Evolutionary conservation across 1,140 invertebrate species (phyloP).

Genomic region (Musca vetustissima): DNA sequence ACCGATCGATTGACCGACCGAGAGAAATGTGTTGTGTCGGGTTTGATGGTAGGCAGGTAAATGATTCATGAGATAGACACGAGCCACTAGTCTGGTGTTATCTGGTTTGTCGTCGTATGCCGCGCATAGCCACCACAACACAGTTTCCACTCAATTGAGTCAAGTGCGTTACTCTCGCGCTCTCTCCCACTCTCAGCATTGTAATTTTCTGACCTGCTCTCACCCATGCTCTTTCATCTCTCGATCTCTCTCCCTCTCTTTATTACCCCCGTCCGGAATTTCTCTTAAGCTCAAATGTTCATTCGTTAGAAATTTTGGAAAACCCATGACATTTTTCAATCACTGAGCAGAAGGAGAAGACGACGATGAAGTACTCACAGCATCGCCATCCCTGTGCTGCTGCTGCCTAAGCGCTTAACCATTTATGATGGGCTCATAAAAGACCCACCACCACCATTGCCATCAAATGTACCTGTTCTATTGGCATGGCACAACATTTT

Average conservation of each 20-base stretch:
- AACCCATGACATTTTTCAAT: conserved; percentile 27
- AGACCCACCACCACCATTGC: too few relatives aligned
- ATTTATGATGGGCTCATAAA: conserved; percentile 1
- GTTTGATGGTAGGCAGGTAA: not conserved
- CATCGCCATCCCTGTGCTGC: not conserved
- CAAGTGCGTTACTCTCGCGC: not conserved
- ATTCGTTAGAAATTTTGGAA: conserved; percentile 26
- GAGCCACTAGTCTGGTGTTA: not conserved
- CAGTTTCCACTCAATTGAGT: not conserved
- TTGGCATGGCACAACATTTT: not conserved
- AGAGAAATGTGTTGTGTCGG: not conserved
- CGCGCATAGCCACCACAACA: not conserved
- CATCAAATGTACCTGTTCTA: conserved; percentile 13
- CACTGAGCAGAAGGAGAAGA: not conserved
- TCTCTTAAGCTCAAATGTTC: conserved; percentile 1
- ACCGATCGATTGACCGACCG: too few relatives aligned
- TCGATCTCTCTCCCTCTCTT: conserved; percentile 30
- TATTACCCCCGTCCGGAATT: conserved; percentile 11
- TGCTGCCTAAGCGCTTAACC: not conserved
- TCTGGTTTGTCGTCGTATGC: too few relatives aligned
- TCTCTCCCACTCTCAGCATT: conserved; percentile 17
- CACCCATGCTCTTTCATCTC: conserved; percentile 25
- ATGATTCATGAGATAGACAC: not conserved
- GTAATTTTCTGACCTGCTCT: conserved; percentile 22
- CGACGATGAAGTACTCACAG: too few relatives aligned